phyloP scores from a whole-genome alignment of 2,797 vertebrate genomes.

The Melanotaenia boesemani region DNA sequence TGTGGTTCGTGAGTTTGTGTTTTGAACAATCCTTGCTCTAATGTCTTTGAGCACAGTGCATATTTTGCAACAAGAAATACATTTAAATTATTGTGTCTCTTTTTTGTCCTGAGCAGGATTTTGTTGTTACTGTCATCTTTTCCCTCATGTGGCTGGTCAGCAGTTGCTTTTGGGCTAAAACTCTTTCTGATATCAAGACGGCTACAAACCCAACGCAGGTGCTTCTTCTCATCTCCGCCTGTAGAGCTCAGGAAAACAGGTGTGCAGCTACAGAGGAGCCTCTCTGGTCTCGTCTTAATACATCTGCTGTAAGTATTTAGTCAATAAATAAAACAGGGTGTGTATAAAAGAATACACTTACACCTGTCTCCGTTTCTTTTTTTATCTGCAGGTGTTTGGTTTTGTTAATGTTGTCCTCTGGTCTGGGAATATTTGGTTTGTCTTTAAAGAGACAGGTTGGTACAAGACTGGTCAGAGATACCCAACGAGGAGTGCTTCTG shows the following conservation, averaged over 20 bases:
- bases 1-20: conserved; percentile 87
- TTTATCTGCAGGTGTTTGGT: conserved; percentile 90
- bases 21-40: neutral
- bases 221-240: conserved; percentile 92
- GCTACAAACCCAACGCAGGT: conserved; percentile 91
- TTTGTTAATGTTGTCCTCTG: conserved; percentile 96
- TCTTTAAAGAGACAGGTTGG: conserved; percentile 98
- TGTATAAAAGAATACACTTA: conserved; percentile 5
- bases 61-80: neutral
- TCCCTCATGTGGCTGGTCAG: conserved; percentile 95
- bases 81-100: neutral
- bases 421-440: conserved; percentile 99
- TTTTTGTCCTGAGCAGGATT: conserved; percentile 86
- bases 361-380: conserved; percentile 2
- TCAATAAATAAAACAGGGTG: neutral
- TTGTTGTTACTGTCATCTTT: conserved; percentile 93
- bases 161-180: conserved; percentile 95
- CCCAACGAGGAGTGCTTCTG: conserved; percentile 86
- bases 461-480: conserved; percentile 93
- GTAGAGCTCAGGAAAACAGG: conserved; percentile 90
- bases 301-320: conserved; percentile 90
- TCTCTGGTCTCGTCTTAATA: conserved; percentile 93
- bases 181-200: conserved; percentile 92
- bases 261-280: conserved; percentile 89
- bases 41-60: neutral